Evolutionary conservation across 2,888 invertebrate genomes (phyloP).

Genomic region (Drosophila koepferae): DNA sequence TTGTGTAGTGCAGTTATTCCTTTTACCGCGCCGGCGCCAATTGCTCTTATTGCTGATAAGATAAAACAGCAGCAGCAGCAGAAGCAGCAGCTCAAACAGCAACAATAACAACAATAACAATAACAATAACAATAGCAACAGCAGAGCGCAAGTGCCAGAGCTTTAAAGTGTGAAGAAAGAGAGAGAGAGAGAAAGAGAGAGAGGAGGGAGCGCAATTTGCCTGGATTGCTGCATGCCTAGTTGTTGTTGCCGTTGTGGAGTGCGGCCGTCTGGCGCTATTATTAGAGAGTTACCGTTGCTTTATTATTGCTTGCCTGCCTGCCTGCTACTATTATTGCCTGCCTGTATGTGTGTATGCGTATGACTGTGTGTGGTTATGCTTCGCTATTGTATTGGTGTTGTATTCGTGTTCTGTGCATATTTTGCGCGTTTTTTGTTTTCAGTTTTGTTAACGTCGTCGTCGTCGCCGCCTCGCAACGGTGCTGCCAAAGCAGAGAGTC

Average conservation of each 20-base stretch:
- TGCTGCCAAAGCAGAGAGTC: conserved; percentile 46
- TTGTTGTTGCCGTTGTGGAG: conserved; percentile 26
- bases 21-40: conserved; percentile 50
- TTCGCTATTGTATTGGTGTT: conserved; percentile 31
- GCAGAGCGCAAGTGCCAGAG: conserved; percentile 43
- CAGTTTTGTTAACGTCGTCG: conserved; percentile 77
- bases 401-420: conserved; percentile 70
- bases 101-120: conserved; percentile 8
- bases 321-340: conserved; percentile 62
- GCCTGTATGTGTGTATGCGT: conserved; percentile 14
- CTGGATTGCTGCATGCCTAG: conserved; percentile 34
- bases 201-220: conserved; percentile 38
- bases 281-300: conserved; percentile 77
- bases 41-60: conserved; percentile 53
- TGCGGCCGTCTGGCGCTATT: conserved; percentile 59
- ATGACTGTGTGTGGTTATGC: conserved; percentile 20
- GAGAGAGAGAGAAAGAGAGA: conserved; percentile 29
- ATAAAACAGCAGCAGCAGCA: conserved; percentile 45
- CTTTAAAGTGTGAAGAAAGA: background rate
- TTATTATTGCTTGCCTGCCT: conserved; percentile 64
- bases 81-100: background rate
- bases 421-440: conserved; percentile 77
- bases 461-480: conserved; percentile 66
- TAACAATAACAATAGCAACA: conserved; percentile 10
- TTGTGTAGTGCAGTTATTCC: conserved; percentile 41